Conservation (phyloP, 2,888 invertebrate species). For the Proisotoma minuta region DNA sequence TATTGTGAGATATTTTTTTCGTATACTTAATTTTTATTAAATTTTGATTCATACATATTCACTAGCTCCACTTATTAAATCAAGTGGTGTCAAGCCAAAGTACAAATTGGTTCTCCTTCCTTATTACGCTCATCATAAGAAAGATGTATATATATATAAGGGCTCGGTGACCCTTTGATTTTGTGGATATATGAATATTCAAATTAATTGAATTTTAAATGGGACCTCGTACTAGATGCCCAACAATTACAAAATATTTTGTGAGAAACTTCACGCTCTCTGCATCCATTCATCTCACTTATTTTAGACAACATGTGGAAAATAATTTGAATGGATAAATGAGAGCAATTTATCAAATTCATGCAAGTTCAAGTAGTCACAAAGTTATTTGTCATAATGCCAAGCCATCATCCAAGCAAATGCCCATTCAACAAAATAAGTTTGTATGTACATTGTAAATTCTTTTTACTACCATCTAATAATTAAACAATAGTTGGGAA, state of each 20-base stretch:
- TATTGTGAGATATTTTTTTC: background rate
- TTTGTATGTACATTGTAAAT: too few relatives aligned
- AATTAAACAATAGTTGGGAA: too few relatives aligned
- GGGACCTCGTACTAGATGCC: too few relatives aligned
- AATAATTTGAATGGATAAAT: constrained; percentile 4
- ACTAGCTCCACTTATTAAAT: background rate
- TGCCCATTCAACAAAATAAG: too few relatives aligned
- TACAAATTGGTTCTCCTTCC: background rate
- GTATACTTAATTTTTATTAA: background rate
- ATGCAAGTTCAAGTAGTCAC: background rate
- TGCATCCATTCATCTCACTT: background rate
- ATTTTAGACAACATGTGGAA: too few relatives aligned
- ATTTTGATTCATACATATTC: background rate
- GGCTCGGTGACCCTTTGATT: background rate
- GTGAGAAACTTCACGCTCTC: background rate
- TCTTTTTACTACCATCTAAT: too few relatives aligned
- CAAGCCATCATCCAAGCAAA: too few relatives aligned
- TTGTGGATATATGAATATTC: background rate
- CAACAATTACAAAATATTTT: too few relatives aligned
- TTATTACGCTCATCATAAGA: background rate
- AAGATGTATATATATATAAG: background rate
- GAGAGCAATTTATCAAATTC: background rate
- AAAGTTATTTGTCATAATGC: background rate
- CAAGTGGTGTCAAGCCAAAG: background rate
- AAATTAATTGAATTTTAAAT: background rate